Base-by-base conservation (phyloP, 2,888 invertebrate genomes). In the Phalera bucephala region DNA sequence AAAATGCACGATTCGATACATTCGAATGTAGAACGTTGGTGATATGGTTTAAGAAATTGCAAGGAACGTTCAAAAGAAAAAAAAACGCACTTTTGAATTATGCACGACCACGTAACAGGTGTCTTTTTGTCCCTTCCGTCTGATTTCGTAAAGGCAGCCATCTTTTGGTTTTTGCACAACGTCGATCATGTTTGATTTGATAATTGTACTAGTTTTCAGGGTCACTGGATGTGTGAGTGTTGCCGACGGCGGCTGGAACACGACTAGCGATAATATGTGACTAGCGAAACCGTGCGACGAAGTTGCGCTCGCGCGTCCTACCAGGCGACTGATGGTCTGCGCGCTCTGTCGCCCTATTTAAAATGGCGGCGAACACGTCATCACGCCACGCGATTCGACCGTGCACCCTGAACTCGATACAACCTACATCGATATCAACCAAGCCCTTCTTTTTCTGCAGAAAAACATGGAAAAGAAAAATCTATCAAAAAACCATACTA, bases 91-190 rank as follows among this genome's bases (percentile, higher is more conserved):
- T 90, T 91, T 91, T 85, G 92, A 87, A 91, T 92, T 90, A 64
- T 93, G 92, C 74, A 93, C 93, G 90, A 93, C 93, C 70, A 93
- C 93, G 72, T 93, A 93, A 90, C 93, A 93, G 72, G 92, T 91
- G 53, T 92, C 91, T 57, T 88, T 91, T 57, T 92, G 91, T 64
- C 93, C 93, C 77, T 91, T 91, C 70, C 92, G 92, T 79, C 91
- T 91, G 74, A 93, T 91, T 76, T 93, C 93, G 79, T 93, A 93
- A 43, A 93, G 90, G 85, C 92, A 92, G 72, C 90, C 91, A 83
- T 89, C 83, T 62, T 79, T 73, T 51, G 82, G 78, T 55, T 77
- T 72, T 70, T 84, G 81, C 64, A 79, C 80, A 59, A 85, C 68
- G 62, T 86, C 87, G 52, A 89, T 83, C 89, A 90, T 88, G 57